These are phyloP conservation scores for Drosophila mayri DNA, from an alignment of 1,140 invertebrate species.

Conservation along the genomic window DNA sequence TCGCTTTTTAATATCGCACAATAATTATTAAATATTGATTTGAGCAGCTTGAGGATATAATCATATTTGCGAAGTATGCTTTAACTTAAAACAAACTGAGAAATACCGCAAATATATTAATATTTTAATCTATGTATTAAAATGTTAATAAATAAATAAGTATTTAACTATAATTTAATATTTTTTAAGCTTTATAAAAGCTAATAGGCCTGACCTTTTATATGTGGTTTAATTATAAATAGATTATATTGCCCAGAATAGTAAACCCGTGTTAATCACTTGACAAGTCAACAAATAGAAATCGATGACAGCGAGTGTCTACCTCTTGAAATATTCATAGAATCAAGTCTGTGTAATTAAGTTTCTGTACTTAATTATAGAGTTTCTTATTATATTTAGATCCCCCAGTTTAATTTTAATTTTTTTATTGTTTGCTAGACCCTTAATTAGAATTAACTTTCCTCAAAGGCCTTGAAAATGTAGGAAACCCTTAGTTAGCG, in stretches of 20 bases:
- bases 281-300: not conserved
- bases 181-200: not conserved
- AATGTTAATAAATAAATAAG: too few species aligned
- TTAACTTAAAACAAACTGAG: too few species aligned
- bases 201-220: not conserved
- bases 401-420: not conserved
- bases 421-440: not conserved
- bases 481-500: not conserved
- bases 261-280: slow-evolving; percentile 2
- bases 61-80: too few species aligned
- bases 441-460: slow-evolving; percentile 15
- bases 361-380: not conserved
- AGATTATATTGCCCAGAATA: slow-evolving; percentile 3
- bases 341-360: not conserved
- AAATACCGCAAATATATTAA: too few species aligned
- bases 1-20: slow-evolving; percentile 6
- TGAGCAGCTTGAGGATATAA: not conserved
- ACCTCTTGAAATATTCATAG: not conserved
- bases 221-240: slow-evolving; percentile 7
- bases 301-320: not conserved
- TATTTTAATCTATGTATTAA: too few species aligned
- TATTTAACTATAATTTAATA: too few species aligned
- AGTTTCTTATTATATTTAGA: not conserved
- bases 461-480: not conserved
- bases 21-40: slow-evolving; percentile 13